phyloP scores from a whole-genome alignment of 2,113 vertebrate genomes.

The Vimba vimba region DNA sequence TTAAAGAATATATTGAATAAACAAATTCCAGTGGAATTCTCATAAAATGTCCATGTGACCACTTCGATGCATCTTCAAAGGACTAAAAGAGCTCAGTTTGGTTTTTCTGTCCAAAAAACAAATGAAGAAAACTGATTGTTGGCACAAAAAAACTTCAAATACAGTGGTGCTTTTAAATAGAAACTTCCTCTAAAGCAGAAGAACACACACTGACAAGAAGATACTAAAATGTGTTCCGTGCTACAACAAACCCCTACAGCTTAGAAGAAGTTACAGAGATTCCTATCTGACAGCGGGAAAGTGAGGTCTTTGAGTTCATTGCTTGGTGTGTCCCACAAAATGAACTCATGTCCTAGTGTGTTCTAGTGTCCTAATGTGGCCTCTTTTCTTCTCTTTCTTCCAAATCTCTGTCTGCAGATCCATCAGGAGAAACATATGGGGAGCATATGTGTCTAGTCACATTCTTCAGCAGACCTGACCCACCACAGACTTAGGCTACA shows the following conservation, averaged over 20 bases:
- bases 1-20: conserved; percentile 31
- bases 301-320: conserved; percentile 12
- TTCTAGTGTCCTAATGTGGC: conserved; percentile 39
- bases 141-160: not conserved
- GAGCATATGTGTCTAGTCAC: conserved; percentile 46
- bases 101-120: conserved; percentile 15
- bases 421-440: conserved; percentile 40
- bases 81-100: conserved; percentile 6
- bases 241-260: conserved; percentile 13
- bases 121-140: not conserved
- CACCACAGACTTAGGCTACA: conserved; percentile 2
- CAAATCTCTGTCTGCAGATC: not conserved
- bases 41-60: conserved; percentile 12
- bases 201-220: not conserved
- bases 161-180: not conserved
- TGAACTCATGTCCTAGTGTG: conserved; percentile 10
- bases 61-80: conserved; percentile 26
- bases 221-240: not conserved
- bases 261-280: conserved; percentile 1
- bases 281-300: conserved; percentile 11
- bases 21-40: conserved; percentile 16
- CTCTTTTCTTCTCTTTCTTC: not conserved
- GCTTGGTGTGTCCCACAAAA: conserved; percentile 23
- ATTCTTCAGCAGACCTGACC: conserved; percentile 33
- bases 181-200: not conserved